Conservation (phyloP, 2,797 vertebrate species). For the Gallinago nigripennis region DNA sequence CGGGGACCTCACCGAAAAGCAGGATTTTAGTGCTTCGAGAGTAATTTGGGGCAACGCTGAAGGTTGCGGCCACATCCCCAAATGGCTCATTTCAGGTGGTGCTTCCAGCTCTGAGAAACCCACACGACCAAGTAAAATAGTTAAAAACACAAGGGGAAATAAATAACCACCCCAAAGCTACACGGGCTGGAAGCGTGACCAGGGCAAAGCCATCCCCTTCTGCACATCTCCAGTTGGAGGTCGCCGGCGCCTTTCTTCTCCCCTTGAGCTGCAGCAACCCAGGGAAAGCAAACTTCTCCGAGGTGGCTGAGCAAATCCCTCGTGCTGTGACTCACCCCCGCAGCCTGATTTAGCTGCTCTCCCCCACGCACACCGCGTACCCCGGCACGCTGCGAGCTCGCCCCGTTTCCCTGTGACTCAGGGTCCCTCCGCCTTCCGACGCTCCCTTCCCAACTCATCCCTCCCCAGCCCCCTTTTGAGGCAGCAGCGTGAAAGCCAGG, state of each 20-base stretch:
- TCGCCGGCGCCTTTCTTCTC: rapidly evolving
- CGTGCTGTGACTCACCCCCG: background rate
- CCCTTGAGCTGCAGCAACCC: background rate
- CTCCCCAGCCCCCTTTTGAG: rapidly evolving
- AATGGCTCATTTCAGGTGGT: rapidly evolving
- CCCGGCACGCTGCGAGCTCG: background rate
- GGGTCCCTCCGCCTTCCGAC: rapidly evolving
- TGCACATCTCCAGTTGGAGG: background rate
- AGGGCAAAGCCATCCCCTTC: background rate
- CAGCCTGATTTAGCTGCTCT: background rate
- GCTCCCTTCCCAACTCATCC: background rate
- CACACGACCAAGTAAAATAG: background rate
- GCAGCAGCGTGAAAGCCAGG: rapidly evolving
- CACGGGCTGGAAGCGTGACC: rapidly evolving
- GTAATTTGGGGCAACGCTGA: background rate
- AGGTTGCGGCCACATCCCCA: background rate
- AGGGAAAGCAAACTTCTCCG: background rate
- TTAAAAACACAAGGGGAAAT: background rate
- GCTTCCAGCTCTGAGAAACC: background rate
- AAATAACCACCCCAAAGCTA: background rate
- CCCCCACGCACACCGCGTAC: background rate
- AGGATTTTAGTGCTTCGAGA: background rate
- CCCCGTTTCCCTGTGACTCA: background rate
- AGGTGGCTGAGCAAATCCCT: background rate
- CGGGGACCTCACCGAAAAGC: background rate